Percentiles rank a stretch among this genome's conserved stretches.
Conservation (phyloP, 1,140 invertebrate genomes). For the Drosophila lacteicornis region DNA sequence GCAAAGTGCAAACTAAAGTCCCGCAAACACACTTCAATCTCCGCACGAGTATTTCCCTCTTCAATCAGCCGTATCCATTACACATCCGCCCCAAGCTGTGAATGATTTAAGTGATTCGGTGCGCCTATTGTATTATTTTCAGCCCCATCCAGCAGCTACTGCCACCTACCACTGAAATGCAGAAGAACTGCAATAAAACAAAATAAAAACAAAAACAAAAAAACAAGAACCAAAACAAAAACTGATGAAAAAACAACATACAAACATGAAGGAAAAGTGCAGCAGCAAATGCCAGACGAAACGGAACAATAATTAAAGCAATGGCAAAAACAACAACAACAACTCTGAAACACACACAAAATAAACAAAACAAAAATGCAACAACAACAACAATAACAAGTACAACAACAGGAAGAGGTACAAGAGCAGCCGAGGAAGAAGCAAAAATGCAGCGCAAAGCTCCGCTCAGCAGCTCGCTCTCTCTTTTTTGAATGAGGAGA, state of each 20-base stretch:
- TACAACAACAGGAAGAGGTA: constrained; percentile 58
- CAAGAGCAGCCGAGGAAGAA: constrained; percentile 36
- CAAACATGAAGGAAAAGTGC: constrained; percentile 54
- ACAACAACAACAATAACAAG: constrained; percentile 40
- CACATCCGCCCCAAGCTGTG: constrained; percentile 44
- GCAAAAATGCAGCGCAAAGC: constrained; percentile 55
- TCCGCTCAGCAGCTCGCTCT: constrained; percentile 21
- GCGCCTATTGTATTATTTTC: constrained; percentile 47
- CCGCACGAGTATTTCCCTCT: constrained; percentile 39
- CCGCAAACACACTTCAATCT: constrained; percentile 7
- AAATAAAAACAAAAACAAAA: constrained; percentile 56
- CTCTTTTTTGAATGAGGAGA: constrained; percentile 53
- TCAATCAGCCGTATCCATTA: constrained; percentile 54
- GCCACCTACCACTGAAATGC: constrained; percentile 26
- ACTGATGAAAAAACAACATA: constrained; percentile 45
- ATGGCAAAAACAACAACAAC: constrained; percentile 63
- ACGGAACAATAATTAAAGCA: constrained; percentile 82
- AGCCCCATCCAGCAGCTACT: neutral
- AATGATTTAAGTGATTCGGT: constrained; percentile 50
- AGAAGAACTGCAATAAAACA: constrained; percentile 48
- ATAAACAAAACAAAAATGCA: constrained; percentile 53
- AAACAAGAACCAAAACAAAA: constrained; percentile 54
- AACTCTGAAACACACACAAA: constrained; percentile 41
- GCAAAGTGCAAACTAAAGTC: neutral
- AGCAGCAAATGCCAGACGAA: constrained; percentile 74